A percentile compares a stretch with the other conserved stretches of the same genome.
phyloP scores from a whole-genome alignment of 2,113 vertebrate species.

The Ursus arctos region DNA sequence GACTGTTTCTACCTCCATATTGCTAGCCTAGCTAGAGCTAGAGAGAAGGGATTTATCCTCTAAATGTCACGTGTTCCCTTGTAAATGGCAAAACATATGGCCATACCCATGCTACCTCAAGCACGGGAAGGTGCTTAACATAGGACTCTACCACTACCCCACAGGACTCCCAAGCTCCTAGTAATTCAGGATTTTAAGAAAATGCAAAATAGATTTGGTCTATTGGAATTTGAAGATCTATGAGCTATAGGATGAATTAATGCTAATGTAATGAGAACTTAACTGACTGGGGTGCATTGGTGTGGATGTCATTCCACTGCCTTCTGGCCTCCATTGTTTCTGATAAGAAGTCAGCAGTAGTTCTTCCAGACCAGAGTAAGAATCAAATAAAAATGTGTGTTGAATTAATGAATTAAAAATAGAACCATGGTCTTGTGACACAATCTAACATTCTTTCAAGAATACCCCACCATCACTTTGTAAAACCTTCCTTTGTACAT shows the following conservation, averaged over 20 bases:
- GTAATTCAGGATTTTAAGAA: slow-evolving; percentile 23
- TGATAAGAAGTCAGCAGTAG: neutral
- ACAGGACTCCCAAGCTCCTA: neutral
- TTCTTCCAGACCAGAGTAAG: neutral
- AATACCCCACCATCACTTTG: neutral
- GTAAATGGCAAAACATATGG: neutral
- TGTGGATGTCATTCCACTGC: neutral
- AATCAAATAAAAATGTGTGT: neutral
- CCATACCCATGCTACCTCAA: neutral
- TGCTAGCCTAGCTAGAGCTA: neutral
- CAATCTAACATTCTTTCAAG: neutral
- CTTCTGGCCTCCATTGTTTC: neutral
- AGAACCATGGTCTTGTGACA: neutral
- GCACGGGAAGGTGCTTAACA: neutral
- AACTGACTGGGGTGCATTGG: neutral
- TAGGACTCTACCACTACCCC: neutral
- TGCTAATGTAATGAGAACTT: neutral
- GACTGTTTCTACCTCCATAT: neutral
- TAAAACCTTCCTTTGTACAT: slow-evolving; percentile 8
- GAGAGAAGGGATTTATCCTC: neutral
- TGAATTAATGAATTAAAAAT: slow-evolving; percentile 32
- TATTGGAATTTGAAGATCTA: slow-evolving; percentile 6
- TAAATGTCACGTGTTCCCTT: neutral
- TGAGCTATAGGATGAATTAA: neutral
- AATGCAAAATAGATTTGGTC: neutral